Base-by-base conservation (phyloP, 2,113 vertebrate species). In the Calypte anna region DNA sequence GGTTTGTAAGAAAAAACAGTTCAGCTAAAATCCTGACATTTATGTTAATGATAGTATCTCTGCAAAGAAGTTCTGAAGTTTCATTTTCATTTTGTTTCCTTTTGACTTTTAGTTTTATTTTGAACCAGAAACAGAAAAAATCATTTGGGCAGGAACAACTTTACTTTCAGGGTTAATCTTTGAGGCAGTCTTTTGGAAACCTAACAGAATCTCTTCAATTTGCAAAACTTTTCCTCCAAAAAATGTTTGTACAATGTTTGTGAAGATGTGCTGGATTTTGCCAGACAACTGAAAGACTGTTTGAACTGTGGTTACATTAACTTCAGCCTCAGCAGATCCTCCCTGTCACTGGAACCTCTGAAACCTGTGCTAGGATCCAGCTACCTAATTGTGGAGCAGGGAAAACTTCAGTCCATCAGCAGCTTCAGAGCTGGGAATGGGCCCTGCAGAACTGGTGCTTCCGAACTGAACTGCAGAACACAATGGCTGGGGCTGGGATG, bases 51-150 rank as follows among this genome's bases (percentile, higher is more conserved):
- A 62, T 27, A 69, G 50, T 44, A 80, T 61, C 50, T 73, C 55
- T 79, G 68, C 64, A 91, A 90, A 79, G 62, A 72, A 93, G 62
- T 7, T 38, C 25, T 46, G 81, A 78, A 66, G 40, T 77, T 96
- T 74, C 43, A 67, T 66, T 88, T 94, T 80, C 48, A 53, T 88
- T 67, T 59, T 86, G 46, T 92, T 92, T 92, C 38, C 24, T 86
- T 91, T 75, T 88, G 61, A 90, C 68, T 90, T 90, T 75, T 9
- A 55, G 59, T 55, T 43, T 70, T 90, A 78, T 86, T 88, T 90
- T 54, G 14, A 93, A 96, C 40, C 13, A 86, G 72, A 91, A 67
- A 69, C 24, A 63, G 7, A 82, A 75, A 94, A 91, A 38, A 40
- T 0, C 3, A 64, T n/a, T 85, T 66, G 54, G 62, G 55, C 40